Evolutionary conservation across 92 coral and sea anemone species (phyloP).

Genomic region (Siderastrea radians): DNA sequence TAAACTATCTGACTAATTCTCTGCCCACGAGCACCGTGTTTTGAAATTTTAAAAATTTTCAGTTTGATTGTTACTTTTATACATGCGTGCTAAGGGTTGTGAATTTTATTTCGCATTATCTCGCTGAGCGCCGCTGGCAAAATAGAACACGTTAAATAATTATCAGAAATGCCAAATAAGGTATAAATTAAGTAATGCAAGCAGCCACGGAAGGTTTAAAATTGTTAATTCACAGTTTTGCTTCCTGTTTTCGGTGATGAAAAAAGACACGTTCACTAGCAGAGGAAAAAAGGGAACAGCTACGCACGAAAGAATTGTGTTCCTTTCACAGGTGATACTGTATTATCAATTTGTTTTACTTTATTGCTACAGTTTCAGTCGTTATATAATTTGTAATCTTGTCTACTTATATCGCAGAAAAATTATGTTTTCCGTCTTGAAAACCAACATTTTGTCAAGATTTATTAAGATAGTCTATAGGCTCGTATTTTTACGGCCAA

Average conservation of each 20-base stretch:
- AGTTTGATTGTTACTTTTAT: background rate
- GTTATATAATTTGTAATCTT: background rate
- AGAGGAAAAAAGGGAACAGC: background rate
- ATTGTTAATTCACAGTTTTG: background rate
- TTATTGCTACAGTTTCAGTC: background rate
- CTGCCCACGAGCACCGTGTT: background rate
- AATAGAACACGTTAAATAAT: background rate
- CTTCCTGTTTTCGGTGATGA: background rate
- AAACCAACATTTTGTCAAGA: background rate
- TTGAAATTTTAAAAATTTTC: background rate
- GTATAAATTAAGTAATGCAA: background rate
- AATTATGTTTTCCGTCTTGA: background rate
- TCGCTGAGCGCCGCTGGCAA: background rate
- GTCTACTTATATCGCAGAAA: background rate
- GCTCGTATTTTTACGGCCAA: background rate
- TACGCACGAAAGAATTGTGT: background rate
- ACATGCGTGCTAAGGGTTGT: background rate
- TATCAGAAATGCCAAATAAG: background rate
- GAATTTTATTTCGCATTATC: background rate
- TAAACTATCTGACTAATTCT: background rate
- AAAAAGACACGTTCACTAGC: background rate
- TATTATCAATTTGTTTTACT: background rate
- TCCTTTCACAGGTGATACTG: background rate
- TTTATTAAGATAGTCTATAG: background rate
- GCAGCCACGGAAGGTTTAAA: background rate